These are phyloP conservation scores for Megastigmus dorsalis DNA, from an alignment of 2,888 invertebrate species.

Conservation along the genomic window DNA sequence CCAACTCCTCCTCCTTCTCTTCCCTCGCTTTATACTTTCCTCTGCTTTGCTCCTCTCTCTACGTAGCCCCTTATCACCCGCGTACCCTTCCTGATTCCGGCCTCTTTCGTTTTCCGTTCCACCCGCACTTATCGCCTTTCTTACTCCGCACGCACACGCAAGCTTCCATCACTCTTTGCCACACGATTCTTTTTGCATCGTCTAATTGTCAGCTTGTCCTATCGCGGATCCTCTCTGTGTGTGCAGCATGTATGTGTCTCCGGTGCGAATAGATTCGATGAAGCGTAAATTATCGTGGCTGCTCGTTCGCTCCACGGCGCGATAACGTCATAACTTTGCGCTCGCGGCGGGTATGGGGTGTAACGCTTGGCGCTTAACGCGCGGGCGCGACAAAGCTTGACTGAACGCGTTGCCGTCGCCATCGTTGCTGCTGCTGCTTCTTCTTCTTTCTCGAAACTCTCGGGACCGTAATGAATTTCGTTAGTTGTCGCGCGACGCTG, in stretches of 20 bases:
- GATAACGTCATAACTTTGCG: constrained; percentile 50
- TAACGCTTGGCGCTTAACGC: constrained; percentile 41
- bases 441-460: constrained; percentile 39
- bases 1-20: neutral
- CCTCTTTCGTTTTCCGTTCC: neutral
- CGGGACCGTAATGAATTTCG: constrained; percentile 54
- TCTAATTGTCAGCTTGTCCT: neutral
- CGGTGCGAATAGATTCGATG: constrained; percentile 34
- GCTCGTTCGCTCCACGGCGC: constrained; percentile 1
- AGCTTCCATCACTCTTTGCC: no score
- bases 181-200: no score
- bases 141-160: no score
- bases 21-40: neutral
- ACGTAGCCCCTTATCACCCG: neutral
- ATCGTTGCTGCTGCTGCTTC: no score
- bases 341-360: neutral
- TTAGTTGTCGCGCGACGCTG: constrained; percentile 49
- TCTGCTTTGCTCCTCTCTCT: neutral
- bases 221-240: neutral
- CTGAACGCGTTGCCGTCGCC: neutral
- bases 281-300: constrained; percentile 37
- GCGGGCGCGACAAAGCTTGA: constrained; percentile 37
- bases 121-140: neutral
- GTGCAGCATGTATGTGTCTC: neutral
- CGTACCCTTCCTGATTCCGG: neutral